These are phyloP conservation scores for Aricia artaxerxes DNA, from an alignment of 2,888 invertebrate genomes.

Conservation along the genomic window DNA sequence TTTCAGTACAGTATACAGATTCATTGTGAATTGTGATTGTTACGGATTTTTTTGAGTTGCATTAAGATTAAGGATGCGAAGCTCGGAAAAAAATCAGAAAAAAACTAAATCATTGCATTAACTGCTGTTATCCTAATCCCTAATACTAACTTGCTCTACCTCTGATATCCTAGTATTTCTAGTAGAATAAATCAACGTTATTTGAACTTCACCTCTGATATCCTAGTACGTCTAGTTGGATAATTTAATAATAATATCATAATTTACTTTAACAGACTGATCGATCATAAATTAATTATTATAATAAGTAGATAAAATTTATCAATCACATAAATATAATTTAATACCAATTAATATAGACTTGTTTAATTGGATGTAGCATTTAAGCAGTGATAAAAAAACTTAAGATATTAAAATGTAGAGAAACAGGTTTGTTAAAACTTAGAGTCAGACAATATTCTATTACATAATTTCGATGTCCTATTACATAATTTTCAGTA, in stretches of 20 bases:
- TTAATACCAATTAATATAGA: neutral
- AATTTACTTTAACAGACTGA: neutral
- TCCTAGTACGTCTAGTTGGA: neutral
- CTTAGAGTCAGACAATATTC: neutral
- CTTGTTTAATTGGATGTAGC: neutral
- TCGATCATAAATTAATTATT: neutral
- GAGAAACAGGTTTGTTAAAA: neutral
- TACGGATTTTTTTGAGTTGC: neutral
- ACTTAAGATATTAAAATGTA: neutral
- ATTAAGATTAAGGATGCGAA: no score
- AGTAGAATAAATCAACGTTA: neutral
- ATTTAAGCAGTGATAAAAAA: conserved; percentile 31
- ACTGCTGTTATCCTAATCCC: neutral
- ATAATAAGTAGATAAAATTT: neutral
- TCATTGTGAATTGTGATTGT: neutral
- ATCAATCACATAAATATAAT: neutral
- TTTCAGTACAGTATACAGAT: neutral
- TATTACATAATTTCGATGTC: no score
- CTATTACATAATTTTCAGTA: no score
- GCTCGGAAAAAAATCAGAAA: no score
- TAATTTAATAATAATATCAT: neutral
- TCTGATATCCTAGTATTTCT: neutral
- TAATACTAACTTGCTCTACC: neutral
- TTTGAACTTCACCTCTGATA: neutral
- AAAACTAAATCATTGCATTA: neutral